Percentiles rank a stretch among this genome's conserved stretches.
These are phyloP conservation scores for Notocelia uddmanniana DNA, from an alignment of 2,888 invertebrate genomes.

Conservation along the genomic window DNA sequence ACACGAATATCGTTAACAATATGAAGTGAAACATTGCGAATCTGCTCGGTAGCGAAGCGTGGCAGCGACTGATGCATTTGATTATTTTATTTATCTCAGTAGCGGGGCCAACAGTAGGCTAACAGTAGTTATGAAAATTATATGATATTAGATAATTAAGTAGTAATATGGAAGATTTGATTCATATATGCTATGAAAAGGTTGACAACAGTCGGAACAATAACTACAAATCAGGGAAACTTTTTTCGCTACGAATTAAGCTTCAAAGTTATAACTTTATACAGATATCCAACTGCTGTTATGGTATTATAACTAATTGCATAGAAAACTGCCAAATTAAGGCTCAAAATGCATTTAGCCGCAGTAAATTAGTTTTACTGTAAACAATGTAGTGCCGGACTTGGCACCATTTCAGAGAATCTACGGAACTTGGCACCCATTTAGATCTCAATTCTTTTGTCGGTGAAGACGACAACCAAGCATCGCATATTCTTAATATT, in stretches of 20 bases:
- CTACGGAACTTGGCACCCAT: too few relatives aligned
- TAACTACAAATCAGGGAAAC: neutral
- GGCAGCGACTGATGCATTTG: constrained; percentile 5
- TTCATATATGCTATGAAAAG: neutral
- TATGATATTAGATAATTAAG: neutral
- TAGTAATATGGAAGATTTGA: neutral
- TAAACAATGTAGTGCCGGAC: too few relatives aligned
- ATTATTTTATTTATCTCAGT: constrained; percentile 1
- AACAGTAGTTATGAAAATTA: neutral
- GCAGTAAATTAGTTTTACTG: too few relatives aligned
- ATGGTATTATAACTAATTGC: too few relatives aligned
- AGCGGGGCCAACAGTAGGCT: neutral
- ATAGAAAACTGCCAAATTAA: too few relatives aligned
- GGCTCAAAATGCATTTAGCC: too few relatives aligned
- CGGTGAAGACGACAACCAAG: too few relatives aligned
- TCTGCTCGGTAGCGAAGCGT: constrained; percentile 7
- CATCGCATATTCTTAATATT: too few relatives aligned
- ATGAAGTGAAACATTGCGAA: constrained; percentile 27
- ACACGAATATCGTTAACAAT: constrained; percentile 18
- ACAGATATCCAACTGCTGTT: too few relatives aligned
- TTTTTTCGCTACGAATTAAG: neutral
- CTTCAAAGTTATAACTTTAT: too few relatives aligned
- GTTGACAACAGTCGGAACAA: neutral
- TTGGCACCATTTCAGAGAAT: too few relatives aligned
- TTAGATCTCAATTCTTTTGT: too few relatives aligned